These are phyloP conservation scores for Serranus cabrilla DNA, from an alignment of 2,797 vertebrate genomes.

Conservation along the genomic window DNA sequence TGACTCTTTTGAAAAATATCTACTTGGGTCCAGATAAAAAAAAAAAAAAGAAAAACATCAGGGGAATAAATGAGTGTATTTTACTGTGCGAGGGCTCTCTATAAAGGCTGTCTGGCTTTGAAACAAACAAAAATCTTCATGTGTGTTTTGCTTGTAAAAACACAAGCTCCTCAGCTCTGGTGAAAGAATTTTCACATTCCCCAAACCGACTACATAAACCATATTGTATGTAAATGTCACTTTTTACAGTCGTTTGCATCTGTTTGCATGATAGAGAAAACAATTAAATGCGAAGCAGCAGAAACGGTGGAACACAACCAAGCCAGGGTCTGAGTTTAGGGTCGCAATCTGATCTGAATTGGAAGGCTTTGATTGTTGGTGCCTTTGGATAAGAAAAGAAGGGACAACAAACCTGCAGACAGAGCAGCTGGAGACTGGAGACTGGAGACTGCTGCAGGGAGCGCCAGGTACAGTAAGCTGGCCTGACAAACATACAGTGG, in stretches of 20 bases:
- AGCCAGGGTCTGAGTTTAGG: neutral
- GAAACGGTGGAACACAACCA: conserved; percentile 5
- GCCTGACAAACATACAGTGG: conserved; percentile 20
- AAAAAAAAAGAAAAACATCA: conserved; percentile 10
- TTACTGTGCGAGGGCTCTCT: conserved; percentile 27
- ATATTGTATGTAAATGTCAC: conserved; percentile 53
- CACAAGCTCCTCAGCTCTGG: conserved; percentile 9
- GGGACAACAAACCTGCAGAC: conserved; percentile 29
- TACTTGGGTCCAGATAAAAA: conserved; percentile 47
- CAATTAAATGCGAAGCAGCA: conserved; percentile 24
- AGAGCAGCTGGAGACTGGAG: conserved; percentile 55
- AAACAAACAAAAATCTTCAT: conserved; percentile 47
- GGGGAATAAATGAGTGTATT: conserved; percentile 31
- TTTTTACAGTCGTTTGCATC: conserved; percentile 44
- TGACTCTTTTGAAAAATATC: conserved; percentile 38
- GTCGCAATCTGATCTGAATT: conserved; percentile 32
- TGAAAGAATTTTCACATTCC: conserved; percentile 51
- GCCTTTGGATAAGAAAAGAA: conserved; percentile 19
- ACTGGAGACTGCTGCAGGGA: conserved; percentile 10
- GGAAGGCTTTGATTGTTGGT: conserved; percentile 23
- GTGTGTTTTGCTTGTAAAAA: conserved; percentile 55
- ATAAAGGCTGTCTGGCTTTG: conserved; percentile 51
- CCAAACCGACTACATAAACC: conserved; percentile 25
- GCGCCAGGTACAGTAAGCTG: neutral
- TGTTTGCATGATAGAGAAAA: conserved; percentile 55